Base-by-base conservation (phyloP, 2,113 vertebrate genomes). In the Charina bottae region DNA sequence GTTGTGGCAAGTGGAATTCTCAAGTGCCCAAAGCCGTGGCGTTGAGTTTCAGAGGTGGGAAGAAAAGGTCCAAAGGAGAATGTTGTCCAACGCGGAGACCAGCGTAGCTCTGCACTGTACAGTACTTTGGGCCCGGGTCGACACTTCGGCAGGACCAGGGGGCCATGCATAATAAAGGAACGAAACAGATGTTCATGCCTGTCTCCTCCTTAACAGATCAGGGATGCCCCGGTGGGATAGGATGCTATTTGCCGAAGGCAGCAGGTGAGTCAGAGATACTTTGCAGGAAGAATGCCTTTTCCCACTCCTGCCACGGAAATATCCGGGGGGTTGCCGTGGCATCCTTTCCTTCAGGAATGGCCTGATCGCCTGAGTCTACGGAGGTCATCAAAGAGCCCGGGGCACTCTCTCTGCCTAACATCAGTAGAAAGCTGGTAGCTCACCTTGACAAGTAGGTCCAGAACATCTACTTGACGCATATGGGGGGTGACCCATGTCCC, bases 221-320 rank as follows among this genome's bases (percentile, higher is more conserved):
- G 8, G 23, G 23, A 24, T 78, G 13, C 37, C 33, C 17, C 33
- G 46, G 72, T 37, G 72, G 33, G 17, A 9, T 3, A 42, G 72
- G 33, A 42, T 3, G 85, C 15, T 23, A 17, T 37, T 23, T 21
- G 26, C 49, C 4, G 8, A 7, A 56, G 28, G n/a, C 28, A 33
- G 17, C 19, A 9, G 83, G 90, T 1, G 56, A 28, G 0, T 59
- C 62, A 64, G 62, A n/a, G 62, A 26, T 11, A 3, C 26, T 64
- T n/a, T 4, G 0, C 26, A 37, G 86, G 46, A 10, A 13, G 72
- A 59, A 49, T 4, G 6, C n/a, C 54, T 6, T 15, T 4, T 19
- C 37, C 17, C 24, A 2, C 0, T 0, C 3, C 0, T 26, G 28
- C 1, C 28, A 46, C 9, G 0, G 0, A 24, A 0, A 84, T 26